Evolutionary conservation across 2,888 invertebrate species (phyloP).

Genomic region (Escarpia spicata): DNA sequence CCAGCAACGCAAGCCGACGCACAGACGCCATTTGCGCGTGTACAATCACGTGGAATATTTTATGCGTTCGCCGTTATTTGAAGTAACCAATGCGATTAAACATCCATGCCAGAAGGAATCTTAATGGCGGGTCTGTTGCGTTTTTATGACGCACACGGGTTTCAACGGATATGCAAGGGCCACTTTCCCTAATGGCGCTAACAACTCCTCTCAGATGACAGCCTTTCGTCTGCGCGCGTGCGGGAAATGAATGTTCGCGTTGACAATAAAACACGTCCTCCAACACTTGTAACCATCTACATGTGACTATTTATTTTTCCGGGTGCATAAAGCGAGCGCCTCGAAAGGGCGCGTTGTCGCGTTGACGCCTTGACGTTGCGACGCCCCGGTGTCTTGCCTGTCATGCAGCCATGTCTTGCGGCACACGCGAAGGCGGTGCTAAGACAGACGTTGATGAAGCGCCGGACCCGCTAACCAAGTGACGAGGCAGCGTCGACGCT

Average conservation of each 20-base stretch:
- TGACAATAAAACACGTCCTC: not conserved
- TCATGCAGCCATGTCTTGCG: not conserved
- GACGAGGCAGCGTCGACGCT: not conserved
- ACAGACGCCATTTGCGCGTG: not conserved
- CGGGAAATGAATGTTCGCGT: not conserved
- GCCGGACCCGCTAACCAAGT: not conserved
- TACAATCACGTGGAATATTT: not conserved
- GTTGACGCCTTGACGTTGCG: not conserved
- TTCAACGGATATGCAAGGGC: not conserved
- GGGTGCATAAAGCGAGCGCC: not conserved
- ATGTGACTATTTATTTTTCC: not conserved
- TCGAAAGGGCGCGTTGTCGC: not conserved
- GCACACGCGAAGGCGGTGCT: not conserved
- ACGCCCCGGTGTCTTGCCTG: not conserved
- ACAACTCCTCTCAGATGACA: not conserved
- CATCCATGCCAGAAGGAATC: not conserved
- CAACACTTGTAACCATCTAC: not conserved
- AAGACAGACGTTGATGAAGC: slow-evolving; percentile 4
- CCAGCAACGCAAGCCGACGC: not conserved
- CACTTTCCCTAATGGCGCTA: slow-evolving; percentile 12
- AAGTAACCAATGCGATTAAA: slow-evolving; percentile 4
- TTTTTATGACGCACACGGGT: not conserved
- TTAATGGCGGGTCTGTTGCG: not conserved
- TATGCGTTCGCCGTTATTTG: not conserved
- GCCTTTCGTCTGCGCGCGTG: not conserved